Conservation (phyloP, 2,888 invertebrate species). For the Leucania comma region DNA sequence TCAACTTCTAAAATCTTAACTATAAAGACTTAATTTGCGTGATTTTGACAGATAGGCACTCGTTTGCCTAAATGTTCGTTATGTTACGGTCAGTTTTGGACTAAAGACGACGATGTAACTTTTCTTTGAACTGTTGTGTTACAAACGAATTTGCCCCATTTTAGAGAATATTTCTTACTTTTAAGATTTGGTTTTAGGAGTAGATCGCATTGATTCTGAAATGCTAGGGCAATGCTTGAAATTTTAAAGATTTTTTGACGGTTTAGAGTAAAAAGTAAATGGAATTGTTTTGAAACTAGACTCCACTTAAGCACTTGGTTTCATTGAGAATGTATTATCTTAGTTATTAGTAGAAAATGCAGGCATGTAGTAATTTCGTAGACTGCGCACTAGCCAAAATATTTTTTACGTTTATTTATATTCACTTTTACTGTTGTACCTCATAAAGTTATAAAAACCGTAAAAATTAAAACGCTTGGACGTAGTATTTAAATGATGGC, state of each 20-base stretch:
- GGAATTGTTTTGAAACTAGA: constrained; percentile 30
- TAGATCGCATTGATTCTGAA: constrained; percentile 28
- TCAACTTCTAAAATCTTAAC: constrained; percentile 1
- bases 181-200: constrained; percentile 20
- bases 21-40: constrained; percentile 9
- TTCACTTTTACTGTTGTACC: constrained; percentile 45
- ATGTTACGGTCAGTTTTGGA: constrained; percentile 4
- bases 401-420: constrained; percentile 60
- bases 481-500: constrained; percentile 38
- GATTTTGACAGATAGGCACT: constrained; percentile 12
- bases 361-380: constrained; percentile 68
- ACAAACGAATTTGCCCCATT: constrained; percentile 52
- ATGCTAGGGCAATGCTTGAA: constrained; percentile 23
- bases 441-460: constrained; percentile 54
- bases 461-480: constrained; percentile 46
- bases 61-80: constrained; percentile 9
- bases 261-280: constrained; percentile 36
- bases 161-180: constrained; percentile 30
- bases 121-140: constrained; percentile 11
- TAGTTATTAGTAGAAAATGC: constrained; percentile 41
- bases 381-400: constrained; percentile 84
- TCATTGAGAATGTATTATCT: constrained; percentile 30
- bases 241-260: constrained; percentile 26
- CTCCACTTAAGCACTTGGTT: constrained; percentile 44
- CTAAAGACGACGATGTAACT: constrained; percentile 4